phyloP scores from a whole-genome alignment of 2,797 vertebrate genomes.

The Sebastolobus altivelis region DNA sequence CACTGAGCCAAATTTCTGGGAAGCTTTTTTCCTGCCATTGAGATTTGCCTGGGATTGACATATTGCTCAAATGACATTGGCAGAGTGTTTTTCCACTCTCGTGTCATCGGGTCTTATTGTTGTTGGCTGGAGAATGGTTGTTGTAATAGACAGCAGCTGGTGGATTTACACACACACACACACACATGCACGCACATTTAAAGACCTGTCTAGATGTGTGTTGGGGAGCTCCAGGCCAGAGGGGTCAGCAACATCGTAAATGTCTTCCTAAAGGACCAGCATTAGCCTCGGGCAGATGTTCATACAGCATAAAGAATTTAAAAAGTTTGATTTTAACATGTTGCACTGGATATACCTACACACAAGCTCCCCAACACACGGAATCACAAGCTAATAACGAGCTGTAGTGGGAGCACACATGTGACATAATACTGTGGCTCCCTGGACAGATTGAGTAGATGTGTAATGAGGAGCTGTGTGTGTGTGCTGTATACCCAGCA shows the following conservation, averaged over 20 bases:
- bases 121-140: slow-evolving; percentile 45
- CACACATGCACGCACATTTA: neutral
- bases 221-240: slow-evolving; percentile 14
- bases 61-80: slow-evolving; percentile 43
- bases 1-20: neutral
- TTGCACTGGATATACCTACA: slow-evolving; percentile 1
- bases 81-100: slow-evolving; percentile 56
- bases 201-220: slow-evolving; percentile 32
- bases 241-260: slow-evolving; percentile 25
- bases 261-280: neutral
- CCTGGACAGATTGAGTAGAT: slow-evolving; percentile 42
- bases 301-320: neutral
- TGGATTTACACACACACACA: slow-evolving; percentile 31
- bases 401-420: slow-evolving; percentile 45
- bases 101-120: slow-evolving; percentile 47
- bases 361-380: neutral
- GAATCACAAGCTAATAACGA: slow-evolving; percentile 27
- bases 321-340: neutral
- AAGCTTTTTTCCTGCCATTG: neutral
- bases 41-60: slow-evolving; percentile 23
- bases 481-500: slow-evolving; percentile 63
- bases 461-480: slow-evolving; percentile 50
- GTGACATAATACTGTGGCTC: slow-evolving; percentile 52
- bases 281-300: neutral
- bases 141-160: slow-evolving; percentile 67